phyloP scores from a whole-genome alignment of 2,797 vertebrate genomes.

The Pangasius djambal region DNA sequence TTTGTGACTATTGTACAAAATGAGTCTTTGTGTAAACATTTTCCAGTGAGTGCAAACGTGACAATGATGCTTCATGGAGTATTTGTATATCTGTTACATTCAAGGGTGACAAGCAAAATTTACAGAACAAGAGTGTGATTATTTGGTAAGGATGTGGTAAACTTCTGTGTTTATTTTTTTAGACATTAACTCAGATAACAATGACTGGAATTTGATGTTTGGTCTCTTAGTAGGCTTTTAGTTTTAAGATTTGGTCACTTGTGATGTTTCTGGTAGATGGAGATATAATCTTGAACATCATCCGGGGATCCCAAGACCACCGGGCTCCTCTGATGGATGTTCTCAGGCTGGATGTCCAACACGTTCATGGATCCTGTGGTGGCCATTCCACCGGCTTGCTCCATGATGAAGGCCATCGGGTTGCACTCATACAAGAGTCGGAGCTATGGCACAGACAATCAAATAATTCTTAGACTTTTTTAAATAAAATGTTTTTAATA shows the following conservation, averaged over 20 bases:
- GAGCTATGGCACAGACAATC: constrained; percentile 74
- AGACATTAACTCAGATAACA: background rate
- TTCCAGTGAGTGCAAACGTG: background rate
- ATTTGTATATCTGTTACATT: background rate
- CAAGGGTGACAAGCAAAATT: background rate
- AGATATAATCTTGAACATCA: constrained; percentile 88
- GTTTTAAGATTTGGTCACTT: constrained; percentile 57
- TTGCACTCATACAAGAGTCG: constrained; percentile 94
- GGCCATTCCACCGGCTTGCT: constrained; percentile 92
- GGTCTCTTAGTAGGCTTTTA: background rate
- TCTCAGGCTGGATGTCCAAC: constrained; percentile 87
- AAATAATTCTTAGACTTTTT: background rate
- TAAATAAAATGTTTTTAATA: background rate
- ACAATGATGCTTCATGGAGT: background rate
- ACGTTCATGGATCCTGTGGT: constrained; percentile 85
- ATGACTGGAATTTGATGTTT: constrained; percentile 16
- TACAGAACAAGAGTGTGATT: background rate
- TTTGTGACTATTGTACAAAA: background rate
- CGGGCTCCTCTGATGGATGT: constrained; percentile 87
- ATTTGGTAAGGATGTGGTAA: background rate
- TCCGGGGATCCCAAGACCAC: constrained; percentile 88
- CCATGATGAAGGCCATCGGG: constrained; percentile 93
- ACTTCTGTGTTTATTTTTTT: background rate
- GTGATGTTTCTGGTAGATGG: constrained; percentile 82
- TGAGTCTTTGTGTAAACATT: background rate